Evolutionary conservation across 1,140 invertebrate genomes (phyloP).

Genomic region (Drosophila pectinifera): DNA sequence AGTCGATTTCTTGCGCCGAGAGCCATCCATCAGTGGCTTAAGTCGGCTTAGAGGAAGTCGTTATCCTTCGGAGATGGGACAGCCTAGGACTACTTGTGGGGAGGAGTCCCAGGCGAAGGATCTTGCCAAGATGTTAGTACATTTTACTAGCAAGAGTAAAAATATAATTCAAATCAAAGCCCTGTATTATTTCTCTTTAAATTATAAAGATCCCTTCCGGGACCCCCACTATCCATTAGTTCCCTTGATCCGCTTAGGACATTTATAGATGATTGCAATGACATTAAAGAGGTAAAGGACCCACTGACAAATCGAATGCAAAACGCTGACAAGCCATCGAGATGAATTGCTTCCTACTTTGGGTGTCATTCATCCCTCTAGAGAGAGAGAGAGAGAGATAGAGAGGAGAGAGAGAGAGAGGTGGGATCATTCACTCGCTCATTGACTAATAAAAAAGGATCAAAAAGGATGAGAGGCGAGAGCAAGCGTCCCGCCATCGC

Average conservation of each 20-base stretch:
- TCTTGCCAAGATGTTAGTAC: not conserved
- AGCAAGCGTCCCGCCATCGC: constrained; percentile 9
- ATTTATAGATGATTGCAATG: not conserved
- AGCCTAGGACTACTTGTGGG: no score
- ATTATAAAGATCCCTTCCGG: not conserved
- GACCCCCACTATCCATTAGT: not conserved
- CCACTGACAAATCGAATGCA: constrained; percentile 42
- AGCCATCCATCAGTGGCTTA: constrained; percentile 46
- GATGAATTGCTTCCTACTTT: constrained; percentile 67
- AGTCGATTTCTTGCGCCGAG: constrained; percentile 24
- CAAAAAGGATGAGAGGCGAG: constrained; percentile 51
- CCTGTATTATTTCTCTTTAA: no score
- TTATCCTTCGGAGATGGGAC: not conserved
- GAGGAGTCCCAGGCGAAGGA: not conserved
- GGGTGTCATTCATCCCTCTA: not conserved
- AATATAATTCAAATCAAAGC: no score
- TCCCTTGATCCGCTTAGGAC: constrained; percentile 28
- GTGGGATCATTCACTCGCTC: constrained; percentile 60
- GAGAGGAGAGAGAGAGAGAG: constrained; percentile 40
- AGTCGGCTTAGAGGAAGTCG: constrained; percentile 39
- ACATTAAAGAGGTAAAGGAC: no score
- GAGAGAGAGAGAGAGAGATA: constrained; percentile 32
- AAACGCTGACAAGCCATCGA: constrained; percentile 51
- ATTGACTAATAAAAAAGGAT: constrained; percentile 72
- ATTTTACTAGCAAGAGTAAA: no score